Percentiles rank a stretch among this genome's conserved stretches.
Evolutionary conservation across 2,888 invertebrate species (phyloP).

Genomic region (Sinhomidia bicolor): DNA sequence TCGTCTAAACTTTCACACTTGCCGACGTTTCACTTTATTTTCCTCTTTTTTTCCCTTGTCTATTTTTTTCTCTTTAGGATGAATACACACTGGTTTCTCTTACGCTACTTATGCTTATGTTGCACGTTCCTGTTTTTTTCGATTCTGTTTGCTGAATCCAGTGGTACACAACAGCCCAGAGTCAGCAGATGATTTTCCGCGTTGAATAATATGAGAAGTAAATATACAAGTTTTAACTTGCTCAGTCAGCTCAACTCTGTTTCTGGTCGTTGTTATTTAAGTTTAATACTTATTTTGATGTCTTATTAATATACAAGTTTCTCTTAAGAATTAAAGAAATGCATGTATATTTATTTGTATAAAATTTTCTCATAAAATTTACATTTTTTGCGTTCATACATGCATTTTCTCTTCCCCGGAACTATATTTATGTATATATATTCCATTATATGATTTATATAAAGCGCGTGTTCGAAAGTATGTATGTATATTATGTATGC

Average conservation of each 20-base stretch:
- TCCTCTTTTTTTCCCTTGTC: conserved; percentile 30
- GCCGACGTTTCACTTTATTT: conserved; percentile 65
- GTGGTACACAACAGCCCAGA: not conserved
- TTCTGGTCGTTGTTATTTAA: conserved; percentile 8
- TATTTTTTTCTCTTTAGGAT: conserved; percentile 26
- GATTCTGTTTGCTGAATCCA: conserved; percentile 34
- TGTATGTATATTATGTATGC: not conserved
- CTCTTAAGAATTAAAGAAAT: not conserved
- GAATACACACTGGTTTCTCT: not conserved
- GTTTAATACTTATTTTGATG: not conserved
- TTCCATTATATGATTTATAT: too few relatives aligned
- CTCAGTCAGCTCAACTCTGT: conserved; percentile 9
- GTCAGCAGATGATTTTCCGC: conserved; percentile 45
- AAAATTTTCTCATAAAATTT: conserved; percentile 56
- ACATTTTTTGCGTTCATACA: conserved; percentile 20
- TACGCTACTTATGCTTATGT: not conserved
- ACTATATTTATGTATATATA: too few relatives aligned
- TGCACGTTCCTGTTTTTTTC: not conserved
- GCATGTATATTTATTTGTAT: not conserved
- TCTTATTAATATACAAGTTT: not conserved
- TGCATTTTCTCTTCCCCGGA: not conserved
- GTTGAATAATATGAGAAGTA: conserved; percentile 32
- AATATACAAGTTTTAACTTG: not conserved
- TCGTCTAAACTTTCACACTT: conserved; percentile 64
- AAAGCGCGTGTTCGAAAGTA: too few relatives aligned